Conservation (phyloP, 2,113 vertebrate genomes). For the Pimephales promelas region DNA sequence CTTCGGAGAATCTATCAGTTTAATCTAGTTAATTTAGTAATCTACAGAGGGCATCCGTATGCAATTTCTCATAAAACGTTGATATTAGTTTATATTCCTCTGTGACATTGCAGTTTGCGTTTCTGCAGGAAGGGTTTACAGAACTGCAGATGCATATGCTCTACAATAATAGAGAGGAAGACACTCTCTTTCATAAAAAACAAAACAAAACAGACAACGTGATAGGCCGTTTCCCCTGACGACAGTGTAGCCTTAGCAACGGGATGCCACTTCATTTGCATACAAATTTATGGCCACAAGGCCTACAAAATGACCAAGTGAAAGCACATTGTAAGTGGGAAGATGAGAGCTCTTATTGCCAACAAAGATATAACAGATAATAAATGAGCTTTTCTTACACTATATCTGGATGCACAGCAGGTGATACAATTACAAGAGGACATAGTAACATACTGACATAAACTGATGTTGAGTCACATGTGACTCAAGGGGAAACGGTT, state of each 20-base stretch:
- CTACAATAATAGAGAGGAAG: constrained; percentile 5
- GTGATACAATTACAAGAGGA: background rate
- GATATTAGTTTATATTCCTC: constrained; percentile 50
- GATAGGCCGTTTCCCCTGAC: constrained; percentile 24
- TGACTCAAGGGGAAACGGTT: too few relatives aligned
- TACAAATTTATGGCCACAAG: constrained; percentile 23
- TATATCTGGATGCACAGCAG: background rate
- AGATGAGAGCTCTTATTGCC: constrained; percentile 8
- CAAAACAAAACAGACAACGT: constrained; percentile 22
- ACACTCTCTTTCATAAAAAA: constrained; percentile 40
- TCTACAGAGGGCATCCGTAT: constrained; percentile 35
- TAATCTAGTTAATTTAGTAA: constrained; percentile 35
- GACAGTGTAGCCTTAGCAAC: constrained; percentile 39
- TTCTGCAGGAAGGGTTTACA: constrained; percentile 24
- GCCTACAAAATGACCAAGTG: constrained; percentile 6
- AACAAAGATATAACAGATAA: background rate
- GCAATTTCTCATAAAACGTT: constrained; percentile 52
- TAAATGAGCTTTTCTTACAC: background rate
- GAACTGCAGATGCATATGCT: constrained; percentile 27
- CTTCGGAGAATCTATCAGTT: constrained; percentile 30
- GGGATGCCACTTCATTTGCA: constrained; percentile 48
- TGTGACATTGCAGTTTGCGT: constrained; percentile 28
- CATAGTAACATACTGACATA: background rate
- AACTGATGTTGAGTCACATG: background rate
- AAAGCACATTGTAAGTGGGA: background rate